Evolutionary conservation across 2,797 vertebrate genomes (phyloP).

Genomic region (Mus spretus): DNA sequence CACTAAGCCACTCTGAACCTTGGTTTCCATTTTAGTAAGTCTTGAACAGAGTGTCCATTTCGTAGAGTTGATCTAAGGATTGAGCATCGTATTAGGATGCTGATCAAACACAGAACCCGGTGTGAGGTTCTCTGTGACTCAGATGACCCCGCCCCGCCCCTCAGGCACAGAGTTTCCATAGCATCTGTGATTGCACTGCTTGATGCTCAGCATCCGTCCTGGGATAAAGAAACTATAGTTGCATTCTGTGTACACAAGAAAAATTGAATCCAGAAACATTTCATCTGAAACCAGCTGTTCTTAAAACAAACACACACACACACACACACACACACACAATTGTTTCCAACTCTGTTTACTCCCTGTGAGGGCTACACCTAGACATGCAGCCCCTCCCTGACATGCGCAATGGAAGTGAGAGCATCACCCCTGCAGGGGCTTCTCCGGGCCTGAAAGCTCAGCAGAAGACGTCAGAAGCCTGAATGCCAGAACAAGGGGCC

Average conservation of each 20-base stretch:
- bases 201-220: background rate
- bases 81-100: background rate
- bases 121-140: background rate
- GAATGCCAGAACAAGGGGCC: background rate
- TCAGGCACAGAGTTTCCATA: background rate
- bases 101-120: background rate
- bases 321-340: conserved; percentile 4
- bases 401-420: background rate
- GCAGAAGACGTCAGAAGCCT: conserved; percentile 9
- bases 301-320: background rate
- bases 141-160: background rate
- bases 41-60: background rate
- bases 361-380: background rate
- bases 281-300: conserved; percentile 71
- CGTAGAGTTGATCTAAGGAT: background rate
- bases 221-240: background rate
- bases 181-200: background rate
- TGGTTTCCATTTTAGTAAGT: background rate
- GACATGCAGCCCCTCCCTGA: background rate
- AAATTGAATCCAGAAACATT: conserved; percentile 48
- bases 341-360: conserved; percentile 71
- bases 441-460: background rate
- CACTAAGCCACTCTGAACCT: conserved; percentile 25
- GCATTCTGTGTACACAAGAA: conserved; percentile 4
- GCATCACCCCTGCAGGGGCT: background rate